Evolutionary conservation across 2,888 invertebrate genomes (phyloP), one percentile per base, ranked within the genome.

Genomic region (Desoria tigrina): DNA sequence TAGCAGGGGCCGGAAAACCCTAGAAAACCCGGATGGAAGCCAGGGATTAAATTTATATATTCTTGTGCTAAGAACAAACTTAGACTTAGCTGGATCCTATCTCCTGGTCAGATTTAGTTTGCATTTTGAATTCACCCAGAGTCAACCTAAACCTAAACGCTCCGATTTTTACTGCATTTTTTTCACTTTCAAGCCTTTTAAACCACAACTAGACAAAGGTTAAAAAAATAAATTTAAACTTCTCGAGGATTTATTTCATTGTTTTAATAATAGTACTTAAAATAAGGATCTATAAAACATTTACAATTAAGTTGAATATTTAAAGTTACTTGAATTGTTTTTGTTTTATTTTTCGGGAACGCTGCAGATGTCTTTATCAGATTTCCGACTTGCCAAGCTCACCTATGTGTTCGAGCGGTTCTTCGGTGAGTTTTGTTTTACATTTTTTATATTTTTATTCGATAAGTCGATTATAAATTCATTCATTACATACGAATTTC

Each of bases 391-490:
- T 83, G 91, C 91, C 86, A 93, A 93, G 83, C 87, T 93, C 60
- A 85, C 90, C 76, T 91, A 90, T 82, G 90, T 93, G 74, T 93
- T 93, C 86, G 89, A 91, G 82, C 90, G 92, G 72, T 92, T 93
- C 83, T 93, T 93, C 78, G 92, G 92, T 92, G 83, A 88, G 87
- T 85, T 74, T 18, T 16, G 18, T 42, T 14, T 56, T 39, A 59
- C 11, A 24, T 28, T 32, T 55, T n/a, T 39, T 18, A 50, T 42
- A 7, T 21, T 27, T 23, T 59, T 16, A 26, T 21, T 16, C 32
- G 23, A 61, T 14, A 28, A 49, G 21, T 23, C 18, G 23, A 45
- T 27, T 27, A 23, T 21, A 24, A n/a, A n/a, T n/a, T n/a, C n/a
- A n/a, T n/a, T 28, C 7, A 56, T 23, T n/a, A n/a, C n/a, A n/a